Conservation (phyloP, 2,888 invertebrate species). For the Chrysolina haemoptera region DNA sequence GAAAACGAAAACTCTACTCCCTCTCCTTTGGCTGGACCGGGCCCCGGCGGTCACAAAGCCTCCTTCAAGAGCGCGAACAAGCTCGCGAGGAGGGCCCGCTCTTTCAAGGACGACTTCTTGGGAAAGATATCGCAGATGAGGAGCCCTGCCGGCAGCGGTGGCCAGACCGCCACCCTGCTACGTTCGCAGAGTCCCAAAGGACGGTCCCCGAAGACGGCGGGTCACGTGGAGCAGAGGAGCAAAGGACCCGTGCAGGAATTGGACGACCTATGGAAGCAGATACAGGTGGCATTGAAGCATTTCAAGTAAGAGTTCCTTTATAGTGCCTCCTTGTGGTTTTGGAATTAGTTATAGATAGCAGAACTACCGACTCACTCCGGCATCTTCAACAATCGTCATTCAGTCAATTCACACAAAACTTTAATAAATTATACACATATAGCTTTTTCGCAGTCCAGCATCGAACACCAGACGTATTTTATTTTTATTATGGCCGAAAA, state of each 20-base stretch:
- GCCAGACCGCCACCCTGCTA: slow-evolving; percentile 42
- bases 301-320: slow-evolving; percentile 74
- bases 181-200: slow-evolving; percentile 70
- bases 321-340: no score
- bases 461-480: no score
- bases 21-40: slow-evolving; percentile 65
- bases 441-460: no score
- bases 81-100: slow-evolving; percentile 88
- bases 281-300: slow-evolving; percentile 86
- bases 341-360: no score
- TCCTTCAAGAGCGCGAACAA: slow-evolving; percentile 80
- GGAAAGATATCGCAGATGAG: slow-evolving; percentile 91
- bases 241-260: slow-evolving; percentile 65
- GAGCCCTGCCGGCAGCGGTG: slow-evolving; percentile 73
- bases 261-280: slow-evolving; percentile 69
- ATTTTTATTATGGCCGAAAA: no score
- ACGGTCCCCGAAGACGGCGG: slow-evolving; percentile 57
- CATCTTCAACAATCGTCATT: no score
- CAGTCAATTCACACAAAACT: no score
- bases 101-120: slow-evolving; percentile 93
- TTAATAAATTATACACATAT: no score
- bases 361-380: no score
- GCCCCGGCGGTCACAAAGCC: slow-evolving; percentile 81
- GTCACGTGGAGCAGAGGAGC: slow-evolving; percentile 46
- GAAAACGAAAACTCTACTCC: slow-evolving; percentile 63